Evolutionary conservation across 2,797 vertebrate species (phyloP), one percentile per base, ranked within the genome.

Genomic region (Eurystomus glaucurus): DNA sequence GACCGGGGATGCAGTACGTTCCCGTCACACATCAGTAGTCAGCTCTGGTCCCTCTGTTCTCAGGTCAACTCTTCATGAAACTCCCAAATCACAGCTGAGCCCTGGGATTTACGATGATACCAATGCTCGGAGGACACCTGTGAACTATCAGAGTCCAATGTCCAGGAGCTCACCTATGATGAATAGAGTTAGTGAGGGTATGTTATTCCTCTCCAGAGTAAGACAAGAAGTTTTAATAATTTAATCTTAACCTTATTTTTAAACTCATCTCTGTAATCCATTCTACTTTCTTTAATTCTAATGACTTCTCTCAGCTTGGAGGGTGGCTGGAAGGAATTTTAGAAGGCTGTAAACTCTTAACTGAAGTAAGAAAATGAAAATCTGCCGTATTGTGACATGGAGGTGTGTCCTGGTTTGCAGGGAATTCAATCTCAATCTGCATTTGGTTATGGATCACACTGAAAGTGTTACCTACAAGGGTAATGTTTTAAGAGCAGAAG

Each of bases 81-180:
- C 98, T 86, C 98, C 99, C 11, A 99, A 99, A 97, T 98, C 99
- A 71, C 99, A 99, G 96, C 98, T 99, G 84, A 99, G 99, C 98
- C 99, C 99, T 0, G 98, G 99, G 91, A 98, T 99, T 98, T 99
- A 99, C n/a, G 99, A 99, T 22, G 99, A 99, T 39, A 74, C 98
- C 95, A 99, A 98, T 43, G 99, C 99, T 83, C 99, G 99, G 85
- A 99, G 99, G 95, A 99, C 99, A 21, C 99, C 99, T 16, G 99
- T 99, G 85, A 99, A 99, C 95, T 99, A 99, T 87, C 98, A 98
- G 74, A 98, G 97, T 93, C 98, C 99, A 18, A 99, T 99, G 91
- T 99, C 99, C 95, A 99, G 99, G 98, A 99, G 99, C 69, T 99
- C 99, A 1, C 99, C 99, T 10, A 98, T 99, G 99, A 98, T 99